phyloP scores from a whole-genome alignment of 1,140 invertebrate species.

The Drosophila novamexicana region DNA sequence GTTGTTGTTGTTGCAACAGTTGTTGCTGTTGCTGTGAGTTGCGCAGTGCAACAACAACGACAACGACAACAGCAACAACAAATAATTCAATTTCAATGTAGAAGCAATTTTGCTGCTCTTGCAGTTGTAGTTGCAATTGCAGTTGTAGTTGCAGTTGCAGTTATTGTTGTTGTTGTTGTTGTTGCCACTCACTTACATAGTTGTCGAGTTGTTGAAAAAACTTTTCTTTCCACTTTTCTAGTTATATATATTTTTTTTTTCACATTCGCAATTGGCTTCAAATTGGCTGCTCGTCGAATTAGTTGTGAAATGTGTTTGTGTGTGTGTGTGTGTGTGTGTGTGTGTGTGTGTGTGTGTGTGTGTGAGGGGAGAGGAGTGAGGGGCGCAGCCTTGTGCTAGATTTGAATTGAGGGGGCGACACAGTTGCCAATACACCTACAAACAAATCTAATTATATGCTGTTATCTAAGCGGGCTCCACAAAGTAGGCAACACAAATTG shows the following conservation, averaged over 20 bases:
- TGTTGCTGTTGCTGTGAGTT: constrained; percentile 34
- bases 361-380: too few relatives aligned
- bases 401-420: constrained; percentile 57
- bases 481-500: constrained; percentile 37
- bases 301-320: constrained; percentile 31
- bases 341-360: too few relatives aligned
- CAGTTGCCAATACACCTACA: constrained; percentile 3
- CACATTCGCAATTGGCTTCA: constrained; percentile 74
- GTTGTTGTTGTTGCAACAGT: background rate
- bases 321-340: too few relatives aligned
- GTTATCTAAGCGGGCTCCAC: constrained; percentile 45
- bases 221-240: constrained; percentile 32
- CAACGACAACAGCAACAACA: constrained; percentile 21
- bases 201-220: constrained; percentile 76
- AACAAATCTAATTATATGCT: constrained; percentile 59
- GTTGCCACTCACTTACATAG: constrained; percentile 73
- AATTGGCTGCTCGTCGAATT: constrained; percentile 76
- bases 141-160: constrained; percentile 32
- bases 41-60: constrained; percentile 62
- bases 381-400: constrained; percentile 57
- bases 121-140: constrained; percentile 26
- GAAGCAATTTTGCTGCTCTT: constrained; percentile 60
- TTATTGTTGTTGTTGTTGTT: constrained; percentile 27
- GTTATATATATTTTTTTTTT: constrained; percentile 25
- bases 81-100: constrained; percentile 80